Base-by-base conservation (phyloP, 2,113 vertebrate genomes). In the Morone saxatilis region DNA sequence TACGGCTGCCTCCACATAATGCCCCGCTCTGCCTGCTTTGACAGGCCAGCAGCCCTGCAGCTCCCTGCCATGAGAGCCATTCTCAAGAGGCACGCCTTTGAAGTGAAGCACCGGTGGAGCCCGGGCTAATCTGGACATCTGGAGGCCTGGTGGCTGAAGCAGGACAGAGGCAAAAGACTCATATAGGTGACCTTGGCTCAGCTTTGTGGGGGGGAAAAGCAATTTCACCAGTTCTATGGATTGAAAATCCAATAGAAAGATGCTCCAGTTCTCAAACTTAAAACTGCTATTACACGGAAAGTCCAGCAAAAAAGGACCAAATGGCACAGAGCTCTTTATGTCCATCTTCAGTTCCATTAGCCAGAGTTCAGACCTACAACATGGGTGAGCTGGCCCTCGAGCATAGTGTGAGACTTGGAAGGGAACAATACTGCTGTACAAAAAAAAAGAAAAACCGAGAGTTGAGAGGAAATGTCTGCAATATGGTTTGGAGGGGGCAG, bases 1-100 rank as follows among this genome's bases (percentile, higher is more conserved):
- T 91, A 84, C 60, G 80, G 87, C 88, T 91, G 90, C 94, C 81
- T 90, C 63, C 90, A 45, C 83, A 95, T 93, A 95, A 94, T 86
- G 91, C 71, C 76, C 78, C 0, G 10, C 84, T 81, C 85, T 40
- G 78, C 71, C 78, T 43, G 78, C 90, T 90, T 71, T 87, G 90
- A 90, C 88, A 83, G 84, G 16, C 82, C 73, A 17, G 66, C 43
- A 13, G 87, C 36, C 85, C 76, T 60, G 71, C 83, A 84, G 92
- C 86, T 76, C 78, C 43, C 78, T 16, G 81, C 84, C 81, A 83
- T 72, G 83, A 80, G 89, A 82, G 89, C 78, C 79, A 43, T 77
- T 88, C 85, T 86, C 63, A 41, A 83, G 83, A 45, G 83, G 72
- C 76, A 25, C 8, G 47, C 67, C 89, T 92, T 84, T 89, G 88